Evolutionary conservation across 2,797 vertebrate genomes (phyloP), one percentile per base, ranked within the genome.

Genomic region (Austrolebias charrua): DNA sequence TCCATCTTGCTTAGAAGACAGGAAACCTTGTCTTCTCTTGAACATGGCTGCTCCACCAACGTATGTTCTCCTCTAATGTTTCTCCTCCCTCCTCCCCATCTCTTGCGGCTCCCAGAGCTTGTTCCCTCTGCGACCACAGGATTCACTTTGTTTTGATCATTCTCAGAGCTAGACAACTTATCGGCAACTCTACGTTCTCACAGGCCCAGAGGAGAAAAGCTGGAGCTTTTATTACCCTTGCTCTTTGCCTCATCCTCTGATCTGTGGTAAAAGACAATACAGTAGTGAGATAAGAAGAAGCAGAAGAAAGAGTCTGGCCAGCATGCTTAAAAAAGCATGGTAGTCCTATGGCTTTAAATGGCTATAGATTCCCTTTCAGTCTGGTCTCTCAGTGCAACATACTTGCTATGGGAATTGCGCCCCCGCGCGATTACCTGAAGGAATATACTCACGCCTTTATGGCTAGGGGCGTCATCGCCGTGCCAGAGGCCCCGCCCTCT

Each of bases 141-240:
- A 89, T 90, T 86, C 86, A 78, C 85, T 89, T 85, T 82, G 86
- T 89, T 90, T 90, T 87, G 85, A 91, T 91, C 88, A 88, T 88
- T 80, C 85, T 79, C 82, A 31, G 83, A 86, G 84, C 83, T 60
- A 67, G 83, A 84, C 85, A 90, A 87, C 85, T 89, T 88, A 89
- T 91, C 85, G 81, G 80, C 77, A 83, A 75, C 84, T 86, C 83
- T 80, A 76, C 76, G 75, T 82, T 83, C 80, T 88, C 78, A 75
- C 67, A 49, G 78, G 86, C 84, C 87, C 86, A 80, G 80, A 88
- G 88, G 83, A 90, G 80, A 56, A 81, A 80, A 85, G 64, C 48
- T 1, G 60, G 66, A 63, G 61, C 75, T 89, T 90, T 90, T 72
- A 89, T 88, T 88, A 83, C 71, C 76, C 85, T 86, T 62, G 45